Evolutionary conservation across 2,888 invertebrate genomes (phyloP), one percentile per base, ranked within the genome.

Genomic region (Clivina fossor): DNA sequence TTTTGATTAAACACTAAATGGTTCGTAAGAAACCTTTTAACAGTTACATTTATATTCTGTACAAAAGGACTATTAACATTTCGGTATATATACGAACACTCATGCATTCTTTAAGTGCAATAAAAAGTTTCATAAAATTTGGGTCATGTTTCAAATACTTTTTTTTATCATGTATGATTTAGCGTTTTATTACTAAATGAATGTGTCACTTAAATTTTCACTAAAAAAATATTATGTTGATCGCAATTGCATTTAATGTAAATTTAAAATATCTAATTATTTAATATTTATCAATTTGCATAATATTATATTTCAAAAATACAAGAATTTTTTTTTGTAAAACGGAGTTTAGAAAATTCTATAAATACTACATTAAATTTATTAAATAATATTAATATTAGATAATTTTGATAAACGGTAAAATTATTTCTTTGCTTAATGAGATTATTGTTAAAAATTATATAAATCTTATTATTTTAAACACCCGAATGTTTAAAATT

Each of bases 31-130:
- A 35, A 37, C 37, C 37, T 35, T 48, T 48, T 48, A 37, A 48
- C 46, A 4, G 41, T 19, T 18, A 9, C 35, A 48, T 48, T 48
- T 48, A 37, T 48, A 48, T 48, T 48, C 48, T 22, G 24, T 22
- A 32, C 26, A 38, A 35, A 37, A 22, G 35, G 19, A 26, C 30
- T 11, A 30, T 2, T 30, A 30, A 13, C 30, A 30, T 9, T 3
- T 11, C 9, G n/a, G 30, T 30, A 30, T 11, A 11, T 30, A 30
- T n/a, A n/a, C n/a, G n/a, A n/a, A n/a, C n/a, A n/a, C n/a, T n/a
- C n/a, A n/a, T n/a, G n/a, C n/a, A n/a, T n/a, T n/a, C n/a, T n/a
- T n/a, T 11, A 4, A 30, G 11, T 30, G 30, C 13, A 30, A 30
- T 30, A 30, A 30, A 30, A 30, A 11, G 30, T 30, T 30, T 30